A percentile compares a stretch with the other conserved stretches of the same genome.
phyloP scores from a whole-genome alignment of 2,797 vertebrate species.

The Oryzias sinensis region DNA sequence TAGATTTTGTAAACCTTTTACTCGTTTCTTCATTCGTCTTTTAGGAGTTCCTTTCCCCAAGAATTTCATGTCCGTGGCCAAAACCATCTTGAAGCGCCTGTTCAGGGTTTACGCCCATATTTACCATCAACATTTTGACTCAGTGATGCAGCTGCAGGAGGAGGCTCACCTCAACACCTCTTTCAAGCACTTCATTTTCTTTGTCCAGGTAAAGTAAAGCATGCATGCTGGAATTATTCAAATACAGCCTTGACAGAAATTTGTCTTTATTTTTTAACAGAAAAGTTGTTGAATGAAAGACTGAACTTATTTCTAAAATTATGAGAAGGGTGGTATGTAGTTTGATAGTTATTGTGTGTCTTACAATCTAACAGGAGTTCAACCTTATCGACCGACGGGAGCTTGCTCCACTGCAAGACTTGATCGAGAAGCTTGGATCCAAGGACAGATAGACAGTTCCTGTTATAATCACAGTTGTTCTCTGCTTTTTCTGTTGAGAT shows the following conservation, averaged over 20 bases:
- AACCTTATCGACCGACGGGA: slow-evolving; percentile 94
- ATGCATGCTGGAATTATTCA: slow-evolving; percentile 16
- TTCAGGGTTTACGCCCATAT: slow-evolving; percentile 97
- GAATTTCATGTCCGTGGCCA: slow-evolving; percentile 98
- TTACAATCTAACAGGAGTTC: slow-evolving; percentile 83
- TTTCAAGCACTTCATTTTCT: slow-evolving; percentile 99
- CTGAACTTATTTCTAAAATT: background rate
- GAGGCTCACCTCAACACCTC: slow-evolving; percentile 98
- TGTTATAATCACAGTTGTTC: background rate
- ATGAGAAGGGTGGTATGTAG: background rate
- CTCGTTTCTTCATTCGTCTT: slow-evolving; percentile 22
- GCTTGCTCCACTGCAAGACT: slow-evolving; percentile 93
- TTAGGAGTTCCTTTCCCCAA: slow-evolving; percentile 94
- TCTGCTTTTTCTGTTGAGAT: slow-evolving; percentile 43
- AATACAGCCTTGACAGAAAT: too few species aligned
- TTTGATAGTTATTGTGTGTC: background rate
- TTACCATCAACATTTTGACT: slow-evolving; percentile 97
- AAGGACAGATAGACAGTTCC: slow-evolving; percentile 90
- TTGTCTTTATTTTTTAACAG: too few species aligned
- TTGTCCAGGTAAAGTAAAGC: slow-evolving; percentile 84
- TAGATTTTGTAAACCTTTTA: slow-evolving; percentile 3
- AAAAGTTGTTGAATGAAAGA: too few species aligned
- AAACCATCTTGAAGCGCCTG: slow-evolving; percentile 95
- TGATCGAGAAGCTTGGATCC: slow-evolving; percentile 95
- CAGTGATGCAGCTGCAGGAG: slow-evolving; percentile 95